Conservation (phyloP, 2,797 vertebrate species). For the Onychomys torridus region DNA sequence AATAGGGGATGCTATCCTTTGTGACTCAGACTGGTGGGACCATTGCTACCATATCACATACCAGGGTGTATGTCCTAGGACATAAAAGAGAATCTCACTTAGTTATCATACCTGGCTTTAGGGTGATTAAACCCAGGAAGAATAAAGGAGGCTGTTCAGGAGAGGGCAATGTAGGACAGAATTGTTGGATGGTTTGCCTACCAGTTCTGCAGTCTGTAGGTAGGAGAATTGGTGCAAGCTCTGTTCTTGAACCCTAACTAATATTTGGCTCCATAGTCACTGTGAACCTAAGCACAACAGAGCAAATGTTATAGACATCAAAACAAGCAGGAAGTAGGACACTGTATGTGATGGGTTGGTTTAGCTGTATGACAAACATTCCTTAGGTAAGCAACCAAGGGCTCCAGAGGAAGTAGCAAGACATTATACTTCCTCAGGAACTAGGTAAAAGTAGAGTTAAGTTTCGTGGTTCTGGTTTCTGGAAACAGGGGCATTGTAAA, state of each 20-base stretch:
- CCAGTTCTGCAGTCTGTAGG: background rate
- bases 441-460: background rate
- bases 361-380: background rate
- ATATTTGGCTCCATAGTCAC: background rate
- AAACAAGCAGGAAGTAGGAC: background rate
- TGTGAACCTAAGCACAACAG: background rate
- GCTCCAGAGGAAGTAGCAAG: background rate
- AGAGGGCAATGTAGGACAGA: background rate
- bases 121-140: background rate
- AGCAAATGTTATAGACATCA: background rate
- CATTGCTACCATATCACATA: background rate
- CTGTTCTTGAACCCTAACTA: background rate
- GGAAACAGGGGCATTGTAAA: background rate
- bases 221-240: background rate
- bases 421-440: background rate
- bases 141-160: background rate
- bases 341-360: background rate
- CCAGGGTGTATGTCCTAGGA: background rate
- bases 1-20: background rate
- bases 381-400: background rate
- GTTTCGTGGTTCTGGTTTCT: conserved; percentile 2
- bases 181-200: background rate
- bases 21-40: background rate
- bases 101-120: background rate
- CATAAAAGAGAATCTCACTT: background rate